Evolutionary conservation across 2,797 vertebrate genomes (phyloP), one percentile per base, ranked within the genome.

Genomic region (Synanceia verrucosa): DNA sequence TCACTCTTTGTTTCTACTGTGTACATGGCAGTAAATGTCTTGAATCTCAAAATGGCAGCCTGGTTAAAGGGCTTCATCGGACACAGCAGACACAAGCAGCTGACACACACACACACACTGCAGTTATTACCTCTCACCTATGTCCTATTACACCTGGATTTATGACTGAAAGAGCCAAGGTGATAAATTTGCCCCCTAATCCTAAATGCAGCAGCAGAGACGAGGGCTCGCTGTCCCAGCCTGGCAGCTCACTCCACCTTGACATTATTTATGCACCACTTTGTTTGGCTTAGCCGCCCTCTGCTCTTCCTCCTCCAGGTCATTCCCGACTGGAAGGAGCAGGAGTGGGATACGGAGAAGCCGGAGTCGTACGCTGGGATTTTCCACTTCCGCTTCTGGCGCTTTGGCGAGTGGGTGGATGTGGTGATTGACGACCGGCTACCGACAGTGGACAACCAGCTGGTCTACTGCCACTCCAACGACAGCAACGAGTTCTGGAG

Each of bases 361-460:
- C 94, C 96, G 0, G 94, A 95, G 1, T 93, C 87, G 28, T 98
- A 99, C 0, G 93, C 86, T 0, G 98, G 98, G 26, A 99, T 99
- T 79, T 99, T 99, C 91, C 98, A 99, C 80, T 99, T 99, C 85
- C 95, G 96, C 12, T 99, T 99, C 92, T 99, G 98, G 97, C 96
- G 96, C 58, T 99, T 99, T 0, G 98, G 98, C 7, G 94, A 96
- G 39, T 99, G 97, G 98, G 86, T 96, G 87, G 98, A 99, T 0
- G 96, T 99, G 77, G 97, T 98, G 82, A 96, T 99, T 0, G 97
- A 99, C 3, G 98, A 99, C 92, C 93, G 96, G 43, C 92, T 99
- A 57, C 97, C 97, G 24, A 99, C 97, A 0, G 93, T 97, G 55
- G 95, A 97, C 83, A 96, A 96, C 78, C 93, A 98, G 88, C 96